Conservation (phyloP, 1,140 invertebrate genomes). For the Orius insidiosus region DNA sequence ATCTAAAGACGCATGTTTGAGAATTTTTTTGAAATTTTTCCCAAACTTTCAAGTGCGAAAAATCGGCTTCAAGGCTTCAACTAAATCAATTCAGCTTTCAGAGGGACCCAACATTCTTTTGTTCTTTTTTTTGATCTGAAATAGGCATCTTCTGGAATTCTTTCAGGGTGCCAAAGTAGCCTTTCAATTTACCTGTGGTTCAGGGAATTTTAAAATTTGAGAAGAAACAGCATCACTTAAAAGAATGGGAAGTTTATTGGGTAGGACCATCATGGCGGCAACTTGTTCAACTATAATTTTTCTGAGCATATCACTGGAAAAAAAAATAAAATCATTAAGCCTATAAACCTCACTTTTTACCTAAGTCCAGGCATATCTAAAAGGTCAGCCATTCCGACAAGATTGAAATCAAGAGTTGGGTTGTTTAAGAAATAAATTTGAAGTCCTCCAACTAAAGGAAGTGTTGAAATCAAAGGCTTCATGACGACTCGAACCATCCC, state of each 20-base stretch:
- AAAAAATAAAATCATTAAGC: conserved; percentile 11
- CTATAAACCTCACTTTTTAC: conserved; percentile 34
- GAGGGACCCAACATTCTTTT: too few relatives aligned
- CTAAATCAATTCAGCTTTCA: too few relatives aligned
- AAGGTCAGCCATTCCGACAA: conserved; percentile 84
- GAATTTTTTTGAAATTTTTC: too few relatives aligned
- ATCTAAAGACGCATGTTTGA: too few relatives aligned
- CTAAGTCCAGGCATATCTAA: conserved; percentile 89
- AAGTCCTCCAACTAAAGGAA: conserved; percentile 82
- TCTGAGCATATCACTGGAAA: conserved; percentile 63
- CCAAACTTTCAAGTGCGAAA: too few relatives aligned
- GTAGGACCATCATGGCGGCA: conserved; percentile 73
- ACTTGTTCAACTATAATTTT: conserved; percentile 83
- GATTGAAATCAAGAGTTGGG: conserved; percentile 87
- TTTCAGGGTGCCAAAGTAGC: too few relatives aligned
- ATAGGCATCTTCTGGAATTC: too few relatives aligned
- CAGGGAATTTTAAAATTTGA: conserved; percentile 60
- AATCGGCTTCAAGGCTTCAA: too few relatives aligned
- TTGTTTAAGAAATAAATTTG: conserved; percentile 91
- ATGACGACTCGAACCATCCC: conserved; percentile 85
- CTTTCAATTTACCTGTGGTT: conserved; percentile 66
- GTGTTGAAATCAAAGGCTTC: conserved; percentile 75
- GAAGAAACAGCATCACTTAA: conserved; percentile 64
- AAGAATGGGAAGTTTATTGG: conserved; percentile 81
- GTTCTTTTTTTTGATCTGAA: too few relatives aligned